phyloP scores from a whole-genome alignment of 2,888 invertebrate species.

The Anticlea derivata region DNA sequence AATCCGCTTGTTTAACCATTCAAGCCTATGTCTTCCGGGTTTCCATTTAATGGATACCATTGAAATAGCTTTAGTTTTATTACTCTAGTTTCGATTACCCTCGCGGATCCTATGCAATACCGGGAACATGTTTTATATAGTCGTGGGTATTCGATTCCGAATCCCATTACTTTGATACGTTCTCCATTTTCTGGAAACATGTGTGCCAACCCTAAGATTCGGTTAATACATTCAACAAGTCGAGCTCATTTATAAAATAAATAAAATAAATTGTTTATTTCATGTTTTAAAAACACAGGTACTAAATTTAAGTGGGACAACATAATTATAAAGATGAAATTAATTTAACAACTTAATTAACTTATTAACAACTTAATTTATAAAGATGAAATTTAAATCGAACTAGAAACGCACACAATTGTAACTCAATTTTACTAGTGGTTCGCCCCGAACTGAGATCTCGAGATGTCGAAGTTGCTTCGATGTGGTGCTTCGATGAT shows the following conservation, averaged over 20 bases:
- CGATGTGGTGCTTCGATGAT: too few relatives aligned
- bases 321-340: too few relatives aligned
- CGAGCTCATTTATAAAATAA: slow-evolving; percentile 21
- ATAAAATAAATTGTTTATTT: too few relatives aligned
- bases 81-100: slow-evolving; percentile 53
- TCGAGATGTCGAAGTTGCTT: too few relatives aligned
- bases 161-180: slow-evolving; percentile 36
- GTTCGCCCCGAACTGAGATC: too few relatives aligned
- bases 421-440: too few relatives aligned
- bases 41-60: slow-evolving; percentile 49
- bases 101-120: slow-evolving; percentile 46
- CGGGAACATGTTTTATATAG: slow-evolving; percentile 49
- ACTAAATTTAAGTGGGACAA: too few relatives aligned
- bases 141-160: slow-evolving; percentile 41
- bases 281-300: too few relatives aligned
- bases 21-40: slow-evolving; percentile 51
- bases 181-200: slow-evolving; percentile 35
- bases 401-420: slow-evolving; percentile 17
- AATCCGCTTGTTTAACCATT: slow-evolving; percentile 44
- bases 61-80: slow-evolving; percentile 56
- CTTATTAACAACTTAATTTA: too few relatives aligned
- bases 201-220: slow-evolving; percentile 14
- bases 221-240: slow-evolving; percentile 14
- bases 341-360: too few relatives aligned
- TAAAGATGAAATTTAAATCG: slow-evolving; percentile 26